Evolutionary conservation across 2,797 vertebrate genomes (phyloP).

Genomic region (Halcyon badia): DNA sequence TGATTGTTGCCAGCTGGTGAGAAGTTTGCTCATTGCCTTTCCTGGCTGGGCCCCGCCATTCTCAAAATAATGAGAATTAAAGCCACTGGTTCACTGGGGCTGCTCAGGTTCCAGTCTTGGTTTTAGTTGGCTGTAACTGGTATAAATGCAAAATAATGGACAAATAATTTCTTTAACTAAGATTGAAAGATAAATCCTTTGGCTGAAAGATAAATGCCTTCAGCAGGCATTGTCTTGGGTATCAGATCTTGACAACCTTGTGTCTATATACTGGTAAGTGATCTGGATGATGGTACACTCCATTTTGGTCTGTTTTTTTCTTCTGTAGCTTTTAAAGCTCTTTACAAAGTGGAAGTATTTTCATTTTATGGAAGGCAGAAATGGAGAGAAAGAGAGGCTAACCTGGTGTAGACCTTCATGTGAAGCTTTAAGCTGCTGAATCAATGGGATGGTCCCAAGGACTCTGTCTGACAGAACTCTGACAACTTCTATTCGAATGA

Average conservation of each 20-base stretch:
- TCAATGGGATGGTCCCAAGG: neutral
- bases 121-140: neutral
- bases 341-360: neutral
- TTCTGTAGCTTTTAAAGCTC: neutral
- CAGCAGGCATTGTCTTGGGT: neutral
- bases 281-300: neutral
- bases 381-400: neutral
- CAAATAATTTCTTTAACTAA: neutral
- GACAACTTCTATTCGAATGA: neutral
- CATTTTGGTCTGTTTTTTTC: neutral
- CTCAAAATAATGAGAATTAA: neutral
- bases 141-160: neutral
- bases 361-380: neutral
- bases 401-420: neutral
- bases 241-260: neutral
- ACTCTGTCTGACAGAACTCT: neutral
- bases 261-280: neutral
- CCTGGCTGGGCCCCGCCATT: neutral
- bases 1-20: constrained; percentile 15
- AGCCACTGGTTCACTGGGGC: neutral
- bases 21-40: neutral
- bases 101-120: neutral
- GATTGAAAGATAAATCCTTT: neutral
- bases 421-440: neutral
- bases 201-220: neutral